phyloP scores from a whole-genome alignment of 1,140 invertebrate species.

The Anastrepha ludens region DNA sequence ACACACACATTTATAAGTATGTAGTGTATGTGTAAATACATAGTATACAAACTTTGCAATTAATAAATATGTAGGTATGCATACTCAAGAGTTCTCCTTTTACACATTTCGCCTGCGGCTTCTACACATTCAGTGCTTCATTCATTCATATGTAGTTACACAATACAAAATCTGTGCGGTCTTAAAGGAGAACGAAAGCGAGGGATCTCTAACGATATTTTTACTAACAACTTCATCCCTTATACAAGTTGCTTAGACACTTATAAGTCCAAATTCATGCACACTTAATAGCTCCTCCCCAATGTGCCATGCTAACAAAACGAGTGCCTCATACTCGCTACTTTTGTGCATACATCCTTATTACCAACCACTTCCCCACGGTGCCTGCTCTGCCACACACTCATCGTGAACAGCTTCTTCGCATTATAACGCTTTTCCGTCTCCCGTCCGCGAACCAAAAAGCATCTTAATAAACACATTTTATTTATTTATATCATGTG shows the following conservation, averaged over 20 bases:
- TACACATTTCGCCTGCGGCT: neutral
- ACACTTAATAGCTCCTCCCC: constrained; percentile 35
- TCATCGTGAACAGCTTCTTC: constrained; percentile 33
- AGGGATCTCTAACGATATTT: neutral
- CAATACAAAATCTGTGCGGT: neutral
- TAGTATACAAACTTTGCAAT: no score
- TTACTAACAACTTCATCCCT: constrained; percentile 29
- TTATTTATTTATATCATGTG: constrained; percentile 72
- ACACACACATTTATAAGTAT: no score
- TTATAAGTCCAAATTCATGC: neutral
- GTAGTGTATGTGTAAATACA: no score
- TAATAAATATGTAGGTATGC: no score
- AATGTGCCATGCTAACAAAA: neutral
- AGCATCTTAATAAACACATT: constrained; percentile 73
- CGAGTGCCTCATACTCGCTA: neutral
- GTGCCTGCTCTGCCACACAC: neutral
- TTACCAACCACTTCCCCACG: neutral
- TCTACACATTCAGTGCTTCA: neutral
- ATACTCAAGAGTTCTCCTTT: neutral
- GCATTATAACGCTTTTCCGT: constrained; percentile 40
- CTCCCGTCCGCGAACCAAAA: constrained; percentile 63
- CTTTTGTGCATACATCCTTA: neutral
- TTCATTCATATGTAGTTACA: neutral
- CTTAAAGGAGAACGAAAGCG: neutral
- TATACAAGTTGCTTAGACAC: neutral